Evolutionary conservation across 2,888 invertebrate genomes (phyloP), one percentile per base, ranked within the genome.

Genomic region (Acleris laterana): DNA sequence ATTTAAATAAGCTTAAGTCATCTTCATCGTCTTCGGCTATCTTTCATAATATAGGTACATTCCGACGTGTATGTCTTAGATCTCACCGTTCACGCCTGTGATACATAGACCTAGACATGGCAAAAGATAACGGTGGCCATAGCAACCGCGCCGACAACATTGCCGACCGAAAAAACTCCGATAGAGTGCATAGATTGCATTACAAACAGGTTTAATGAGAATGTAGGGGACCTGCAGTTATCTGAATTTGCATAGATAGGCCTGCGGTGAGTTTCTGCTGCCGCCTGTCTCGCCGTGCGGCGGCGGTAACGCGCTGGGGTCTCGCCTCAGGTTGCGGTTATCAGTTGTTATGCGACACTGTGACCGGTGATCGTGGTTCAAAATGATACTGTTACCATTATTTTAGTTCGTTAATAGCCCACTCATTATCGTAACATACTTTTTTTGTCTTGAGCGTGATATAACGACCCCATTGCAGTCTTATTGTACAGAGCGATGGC

Each of bases 181-280:
- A 93, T 91, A 82, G 81, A 84, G 73, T 83, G 89, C 89, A 90
- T 90, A 92, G 91, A 92, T 92, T 93, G 89, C 90, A 91, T 90
- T 87, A 79, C 84, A 91, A 93, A 80, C 80, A 87, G 86, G 79
- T 78, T 80, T 90, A 89, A 90, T 90, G 85, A 87, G 83, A 72
- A 68, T 69, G 75, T 56, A 67, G 80, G 81, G 81, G 82, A 80
- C 83, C 80, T 80, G 86, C 84, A 80, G 71, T 76, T 77, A 74
- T 73, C 72, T 72, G 76, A 76, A 89, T 91, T 91, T 83, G 83
- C 91, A 92, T 92, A 91, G 91, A 91, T 90, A 90, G 81, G 71
- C 69, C 56, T 61, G 65, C 56, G 61, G 65, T 51, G 50, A 51
- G 56, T 56, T 63, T 61, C 65, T 65, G 56, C 46, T 46, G 42